Conservation (phyloP, 2,888 invertebrate genomes). For the Drosophila kuntzei region DNA sequence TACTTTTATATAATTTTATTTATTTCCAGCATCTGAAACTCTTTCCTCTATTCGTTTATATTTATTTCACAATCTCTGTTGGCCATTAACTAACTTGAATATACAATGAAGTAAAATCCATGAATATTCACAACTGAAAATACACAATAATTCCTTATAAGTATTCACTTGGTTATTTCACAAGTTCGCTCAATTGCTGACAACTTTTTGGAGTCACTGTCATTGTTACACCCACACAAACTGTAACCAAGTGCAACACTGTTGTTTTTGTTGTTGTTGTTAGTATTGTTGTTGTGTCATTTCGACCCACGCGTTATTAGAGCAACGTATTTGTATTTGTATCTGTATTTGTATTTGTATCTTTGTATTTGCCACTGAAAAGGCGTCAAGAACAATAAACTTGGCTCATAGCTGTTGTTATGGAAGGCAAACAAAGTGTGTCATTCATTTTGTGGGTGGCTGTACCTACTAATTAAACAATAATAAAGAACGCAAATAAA, state of each 20-base stretch:
- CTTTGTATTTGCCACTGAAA: constrained; percentile 42
- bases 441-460: constrained; percentile 12
- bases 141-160: constrained; percentile 6
- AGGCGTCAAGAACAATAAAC: constrained; percentile 62
- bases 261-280: neutral
- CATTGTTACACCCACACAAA: constrained; percentile 11
- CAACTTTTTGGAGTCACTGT: constrained; percentile 32
- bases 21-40: neutral
- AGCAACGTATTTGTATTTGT: constrained; percentile 26
- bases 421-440: constrained; percentile 31
- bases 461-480: constrained; percentile 71
- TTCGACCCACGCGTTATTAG: constrained; percentile 32
- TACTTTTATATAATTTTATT: neutral
- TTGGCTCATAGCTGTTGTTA: constrained; percentile 30
- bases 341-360: constrained; percentile 15
- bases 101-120: neutral
- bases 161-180: constrained; percentile 25
- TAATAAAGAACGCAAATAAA: constrained; percentile 73
- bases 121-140: constrained; percentile 8
- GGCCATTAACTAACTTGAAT: neutral
- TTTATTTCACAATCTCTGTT: constrained; percentile 9
- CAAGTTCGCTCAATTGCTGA: constrained; percentile 22
- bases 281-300: constrained; percentile 13
- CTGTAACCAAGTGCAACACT: constrained; percentile 27
- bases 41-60: neutral